Percentiles rank a stretch among this genome's conserved stretches.
Conservation (phyloP, 2,888 invertebrate species). For the Philopedon plagiatum region DNA sequence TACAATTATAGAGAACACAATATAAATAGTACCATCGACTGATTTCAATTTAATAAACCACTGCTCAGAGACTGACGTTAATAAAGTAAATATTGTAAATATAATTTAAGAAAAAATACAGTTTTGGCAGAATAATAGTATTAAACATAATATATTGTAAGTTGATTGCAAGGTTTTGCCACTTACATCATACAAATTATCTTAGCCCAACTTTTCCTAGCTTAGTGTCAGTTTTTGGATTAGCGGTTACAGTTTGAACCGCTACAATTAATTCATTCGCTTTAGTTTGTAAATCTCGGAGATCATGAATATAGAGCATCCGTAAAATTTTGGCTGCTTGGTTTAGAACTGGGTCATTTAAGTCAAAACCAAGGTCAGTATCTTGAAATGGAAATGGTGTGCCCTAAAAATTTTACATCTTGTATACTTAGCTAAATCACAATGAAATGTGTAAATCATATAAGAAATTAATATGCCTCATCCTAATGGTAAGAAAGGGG, state of each 20-base stretch:
- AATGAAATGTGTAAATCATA: too few relatives aligned
- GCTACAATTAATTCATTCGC: conserved; percentile 96
- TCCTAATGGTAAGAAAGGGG: too few relatives aligned
- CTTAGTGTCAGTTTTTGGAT: conserved; percentile 96
- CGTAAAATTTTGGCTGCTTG: conserved; percentile 84
- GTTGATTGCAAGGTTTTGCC: neutral
- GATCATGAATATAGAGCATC: conserved; percentile 86
- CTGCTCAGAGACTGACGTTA: too few relatives aligned
- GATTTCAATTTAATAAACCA: too few relatives aligned
- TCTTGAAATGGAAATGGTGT: conserved; percentile 80
- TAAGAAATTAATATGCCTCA: too few relatives aligned
- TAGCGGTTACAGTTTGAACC: conserved; percentile 93
- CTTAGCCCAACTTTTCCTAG: conserved; percentile 94
- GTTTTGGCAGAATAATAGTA: too few relatives aligned
- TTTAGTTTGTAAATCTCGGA: conserved; percentile 89
- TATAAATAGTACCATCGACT: too few relatives aligned
- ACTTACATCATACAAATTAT: conserved; percentile 60
- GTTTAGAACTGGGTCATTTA: conserved; percentile 77
- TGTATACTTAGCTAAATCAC: too few relatives aligned
- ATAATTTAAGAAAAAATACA: too few relatives aligned
- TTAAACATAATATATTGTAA: conserved; percentile 1
- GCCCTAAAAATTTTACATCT: conserved; percentile 68
- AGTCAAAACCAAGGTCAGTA: conserved; percentile 77
- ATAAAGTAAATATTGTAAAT: too few relatives aligned
- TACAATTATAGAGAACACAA: too few relatives aligned